Percentiles rank a stretch among this genome's conserved stretches.
Conservation (phyloP, 2,113 vertebrate genomes). For the Lagopus leucura region DNA sequence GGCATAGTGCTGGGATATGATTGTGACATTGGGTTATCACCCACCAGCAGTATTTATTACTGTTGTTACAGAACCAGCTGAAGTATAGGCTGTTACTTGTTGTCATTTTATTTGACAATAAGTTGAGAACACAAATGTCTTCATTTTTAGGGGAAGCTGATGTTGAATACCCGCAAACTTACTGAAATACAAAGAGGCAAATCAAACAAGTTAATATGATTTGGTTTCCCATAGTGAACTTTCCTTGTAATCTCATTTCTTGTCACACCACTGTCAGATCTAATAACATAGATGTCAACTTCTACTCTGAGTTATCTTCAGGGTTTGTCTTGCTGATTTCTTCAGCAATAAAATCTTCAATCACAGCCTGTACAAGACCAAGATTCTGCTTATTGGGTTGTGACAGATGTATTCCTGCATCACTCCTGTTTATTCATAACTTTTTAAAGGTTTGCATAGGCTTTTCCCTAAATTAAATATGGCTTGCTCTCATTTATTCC, state of each 20-base stretch:
- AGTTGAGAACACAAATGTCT: constrained; percentile 1
- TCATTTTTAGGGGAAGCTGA: not conserved
- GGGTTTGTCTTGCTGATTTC: constrained; percentile 15
- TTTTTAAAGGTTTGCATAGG: constrained; percentile 21
- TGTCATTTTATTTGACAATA: constrained; percentile 25
- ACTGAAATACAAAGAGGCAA: constrained; percentile 23
- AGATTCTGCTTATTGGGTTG: constrained; percentile 10
- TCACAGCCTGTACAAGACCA: constrained; percentile 46
- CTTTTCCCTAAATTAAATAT: constrained; percentile 2
- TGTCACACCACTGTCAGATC: constrained; percentile 39
- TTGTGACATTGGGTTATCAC: not conserved
- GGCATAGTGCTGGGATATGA: not conserved
- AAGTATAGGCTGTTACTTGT: not conserved
- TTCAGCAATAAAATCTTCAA: constrained; percentile 31
- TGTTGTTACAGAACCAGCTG: not conserved
- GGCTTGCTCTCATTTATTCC: constrained; percentile 17
- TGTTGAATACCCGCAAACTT: not conserved
- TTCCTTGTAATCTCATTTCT: constrained; percentile 23
- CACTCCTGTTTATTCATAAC: constrained; percentile 1
- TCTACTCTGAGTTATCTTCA: constrained; percentile 20
- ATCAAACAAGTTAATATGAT: constrained; percentile 20
- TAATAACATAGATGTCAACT: constrained; percentile 46
- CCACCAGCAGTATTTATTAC: not conserved
- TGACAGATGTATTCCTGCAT: not conserved
- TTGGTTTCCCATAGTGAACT: not conserved